phyloP scores from a whole-genome alignment of 2,113 vertebrate genomes.

The Onychorhynchus coronatus region DNA sequence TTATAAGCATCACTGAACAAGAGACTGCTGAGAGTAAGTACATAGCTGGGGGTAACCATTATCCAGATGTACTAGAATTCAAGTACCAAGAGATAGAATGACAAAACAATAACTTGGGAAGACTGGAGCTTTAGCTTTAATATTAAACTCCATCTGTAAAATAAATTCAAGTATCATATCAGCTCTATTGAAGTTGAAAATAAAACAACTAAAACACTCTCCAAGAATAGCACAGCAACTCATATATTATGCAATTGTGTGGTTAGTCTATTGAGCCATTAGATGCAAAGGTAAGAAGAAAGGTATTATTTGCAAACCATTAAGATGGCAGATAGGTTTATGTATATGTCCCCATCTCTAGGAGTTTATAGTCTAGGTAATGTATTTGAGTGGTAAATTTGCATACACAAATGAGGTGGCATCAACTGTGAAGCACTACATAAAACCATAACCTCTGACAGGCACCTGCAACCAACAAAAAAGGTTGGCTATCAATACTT shows the following conservation, averaged over 20 bases:
- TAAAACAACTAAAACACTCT: neutral
- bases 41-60: fast-evolving
- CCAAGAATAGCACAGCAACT: neutral
- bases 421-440: neutral
- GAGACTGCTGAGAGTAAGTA: neutral
- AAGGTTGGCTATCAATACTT: neutral
- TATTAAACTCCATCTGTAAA: neutral
- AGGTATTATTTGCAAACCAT: neutral
- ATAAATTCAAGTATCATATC: neutral
- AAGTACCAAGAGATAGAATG: neutral
- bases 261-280: neutral
- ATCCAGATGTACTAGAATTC: neutral
- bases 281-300: neutral
- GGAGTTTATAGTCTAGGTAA: neutral
- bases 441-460: neutral
- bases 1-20: neutral
- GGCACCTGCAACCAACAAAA: neutral
- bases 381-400: neutral
- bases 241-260: neutral
- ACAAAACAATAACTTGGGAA: neutral
- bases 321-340: neutral
- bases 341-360: neutral
- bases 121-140: neutral
- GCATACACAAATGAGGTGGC: neutral
- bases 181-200: neutral